Percentiles rank a stretch among this genome's conserved stretches.
Evolutionary conservation across 2,113 vertebrate genomes (phyloP).

Genomic region (Lophura nycthemera): DNA sequence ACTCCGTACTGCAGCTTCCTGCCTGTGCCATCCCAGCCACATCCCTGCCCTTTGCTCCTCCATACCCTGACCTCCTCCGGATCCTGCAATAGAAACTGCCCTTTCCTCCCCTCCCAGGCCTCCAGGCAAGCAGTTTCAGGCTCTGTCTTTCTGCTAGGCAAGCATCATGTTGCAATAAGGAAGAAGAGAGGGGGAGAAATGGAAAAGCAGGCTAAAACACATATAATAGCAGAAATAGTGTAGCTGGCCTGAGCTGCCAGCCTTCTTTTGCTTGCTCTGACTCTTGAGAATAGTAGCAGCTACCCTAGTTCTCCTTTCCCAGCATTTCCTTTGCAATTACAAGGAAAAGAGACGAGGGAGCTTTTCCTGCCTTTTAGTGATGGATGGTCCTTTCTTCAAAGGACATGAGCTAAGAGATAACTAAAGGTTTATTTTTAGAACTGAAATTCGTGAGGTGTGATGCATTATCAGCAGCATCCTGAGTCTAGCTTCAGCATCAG

Average conservation of each 20-base stretch:
- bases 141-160: neutral
- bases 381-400: neutral
- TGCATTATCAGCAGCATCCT: neutral
- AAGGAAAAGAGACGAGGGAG: neutral
- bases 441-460: neutral
- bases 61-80: neutral
- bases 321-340: neutral
- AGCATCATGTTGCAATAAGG: neutral
- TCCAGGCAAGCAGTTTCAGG: neutral
- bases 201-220: neutral
- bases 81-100: neutral
- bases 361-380: neutral
- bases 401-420: neutral
- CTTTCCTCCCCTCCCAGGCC: conserved; percentile 20
- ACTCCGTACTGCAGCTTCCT: neutral
- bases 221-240: neutral
- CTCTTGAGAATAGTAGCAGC: neutral
- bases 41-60: neutral
- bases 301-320: neutral
- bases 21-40: neutral
- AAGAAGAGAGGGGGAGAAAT: neutral
- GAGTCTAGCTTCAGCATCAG: neutral
- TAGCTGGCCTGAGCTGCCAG: neutral
- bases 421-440: neutral
- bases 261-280: neutral